Base-by-base conservation (phyloP, 2,113 vertebrate genomes). In the Poeciliopsis prolifica region DNA sequence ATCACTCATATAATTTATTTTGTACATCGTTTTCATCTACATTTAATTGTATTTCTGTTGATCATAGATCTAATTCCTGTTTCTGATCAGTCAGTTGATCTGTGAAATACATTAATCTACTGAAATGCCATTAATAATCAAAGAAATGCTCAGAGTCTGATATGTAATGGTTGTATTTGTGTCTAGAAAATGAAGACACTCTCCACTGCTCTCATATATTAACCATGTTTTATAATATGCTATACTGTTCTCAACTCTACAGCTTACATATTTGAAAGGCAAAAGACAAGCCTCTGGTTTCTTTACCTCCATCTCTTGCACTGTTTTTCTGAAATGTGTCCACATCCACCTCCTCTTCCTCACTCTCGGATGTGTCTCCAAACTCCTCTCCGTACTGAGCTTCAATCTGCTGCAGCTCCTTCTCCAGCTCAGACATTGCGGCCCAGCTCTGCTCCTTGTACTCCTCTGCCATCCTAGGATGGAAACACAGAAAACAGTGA, bases 361-460 rank as follows among this genome's bases (percentile, higher is more conserved):
- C 95, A 0, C 88, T 94, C 35, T 92, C 95, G 0, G 95, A 95
- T 7, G 93, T 95, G 33, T 98, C 97, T 81, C 96, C 97, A 87
- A 99, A 99, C 89, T 98, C 95, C 85, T 96, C 92, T 51, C 96
- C 96, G 0, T 99, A 99, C 65, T 94, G 96, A 1, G 96, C 96
- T 85, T 99, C 98, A 76, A 99, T 98, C 92, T 97, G 96, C 92
- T 95, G 95, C 79, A 99, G 93, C 81, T 97, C 97, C 87, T 94
- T 97, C 92, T 99, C 97, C 44, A 99, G 88, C 65, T 96, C 94
- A 3, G 96, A 96, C 96, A 96, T 92, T 2, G 95, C 92, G 7
- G 96, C 95, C 98, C 98, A 99, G 91, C 96, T 99, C 94, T 98
- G 97, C 74, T 99, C 97, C 88, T 95, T 93, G 88, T 99, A 99